Evolutionary conservation across 2,113 vertebrate genomes (phyloP).

Genomic region (Acinonyx jubatus): DNA sequence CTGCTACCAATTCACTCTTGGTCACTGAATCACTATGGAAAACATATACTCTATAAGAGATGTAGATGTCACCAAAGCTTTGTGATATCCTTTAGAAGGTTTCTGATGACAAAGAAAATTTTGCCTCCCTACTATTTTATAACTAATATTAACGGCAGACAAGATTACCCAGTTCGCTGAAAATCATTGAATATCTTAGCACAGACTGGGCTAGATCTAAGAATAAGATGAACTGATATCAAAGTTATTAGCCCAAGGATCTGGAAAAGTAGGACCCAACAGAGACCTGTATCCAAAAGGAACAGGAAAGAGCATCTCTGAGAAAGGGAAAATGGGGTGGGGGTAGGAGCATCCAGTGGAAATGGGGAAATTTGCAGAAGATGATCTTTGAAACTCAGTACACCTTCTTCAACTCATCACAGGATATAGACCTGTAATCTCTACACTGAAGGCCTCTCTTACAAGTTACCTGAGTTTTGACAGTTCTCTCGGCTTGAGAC

Average conservation of each 20-base stretch:
- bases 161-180: not conserved
- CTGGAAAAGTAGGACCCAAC: not conserved
- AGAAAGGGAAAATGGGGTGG: not conserved
- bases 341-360: not conserved
- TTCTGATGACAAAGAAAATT: constrained; percentile 9
- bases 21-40: not conserved
- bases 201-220: not conserved
- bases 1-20: not conserved
- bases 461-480: not conserved
- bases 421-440: not conserved
- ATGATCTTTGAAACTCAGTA: not conserved
- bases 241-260: not conserved
- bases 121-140: not conserved
- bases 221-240: not conserved
- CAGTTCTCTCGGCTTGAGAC: not conserved
- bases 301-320: not conserved
- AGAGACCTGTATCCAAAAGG: not conserved
- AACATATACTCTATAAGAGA: not conserved
- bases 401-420: not conserved
- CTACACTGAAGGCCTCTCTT: not conserved
- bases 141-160: not conserved
- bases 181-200: not conserved
- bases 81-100: not conserved
- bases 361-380: not conserved
- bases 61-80: not conserved